phyloP scores from a whole-genome alignment of 2,797 vertebrate species.

The Petrocephalus sullivani region DNA sequence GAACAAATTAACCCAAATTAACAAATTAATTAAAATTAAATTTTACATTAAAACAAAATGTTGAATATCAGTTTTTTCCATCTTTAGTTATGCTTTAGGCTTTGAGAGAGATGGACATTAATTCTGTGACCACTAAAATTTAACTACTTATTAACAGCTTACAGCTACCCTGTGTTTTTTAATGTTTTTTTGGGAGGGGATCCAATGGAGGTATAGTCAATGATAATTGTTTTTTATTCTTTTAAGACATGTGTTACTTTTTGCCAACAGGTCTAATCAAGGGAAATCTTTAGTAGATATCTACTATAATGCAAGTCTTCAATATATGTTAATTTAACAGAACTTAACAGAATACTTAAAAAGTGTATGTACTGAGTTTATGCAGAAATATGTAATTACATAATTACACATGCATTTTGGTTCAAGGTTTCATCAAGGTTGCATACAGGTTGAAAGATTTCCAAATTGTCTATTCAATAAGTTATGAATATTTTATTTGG shows the following conservation, averaged over 20 bases:
- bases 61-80: too few relatives aligned
- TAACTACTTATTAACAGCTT: too few relatives aligned
- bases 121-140: too few relatives aligned
- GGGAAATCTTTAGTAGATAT: neutral
- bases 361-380: neutral
- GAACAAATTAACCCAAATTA: too few relatives aligned
- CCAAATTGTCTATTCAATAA: neutral
- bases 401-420: neutral
- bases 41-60: too few relatives aligned
- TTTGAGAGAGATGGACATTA: too few relatives aligned
- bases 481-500: neutral
- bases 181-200: too few relatives aligned
- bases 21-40: too few relatives aligned
- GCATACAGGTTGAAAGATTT: neutral
- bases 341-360: neutral
- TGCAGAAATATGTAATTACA: neutral
- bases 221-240: too few relatives aligned
- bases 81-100: too few relatives aligned
- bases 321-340: neutral
- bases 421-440: neutral
- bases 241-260: neutral
- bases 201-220: too few relatives aligned
- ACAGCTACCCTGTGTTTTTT: too few relatives aligned
- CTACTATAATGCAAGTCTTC: neutral
- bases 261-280: neutral